Evolutionary conservation across 2,888 invertebrate species (phyloP).

Genomic region (Crioceris asparagi): DNA sequence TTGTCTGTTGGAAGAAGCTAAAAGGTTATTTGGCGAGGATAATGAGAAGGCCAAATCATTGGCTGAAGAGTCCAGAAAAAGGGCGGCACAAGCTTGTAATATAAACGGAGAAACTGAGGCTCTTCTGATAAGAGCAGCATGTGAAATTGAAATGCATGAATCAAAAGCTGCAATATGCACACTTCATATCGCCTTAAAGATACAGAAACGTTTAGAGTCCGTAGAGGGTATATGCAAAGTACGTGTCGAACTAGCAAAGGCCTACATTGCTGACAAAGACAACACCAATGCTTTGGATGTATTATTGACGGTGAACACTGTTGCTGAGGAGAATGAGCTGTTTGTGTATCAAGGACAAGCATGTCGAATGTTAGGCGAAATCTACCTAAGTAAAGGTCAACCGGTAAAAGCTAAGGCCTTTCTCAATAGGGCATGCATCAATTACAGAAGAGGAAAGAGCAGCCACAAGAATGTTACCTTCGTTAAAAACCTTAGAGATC

Average conservation of each 20-base stretch:
- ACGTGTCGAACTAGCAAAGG: conserved; percentile 44
- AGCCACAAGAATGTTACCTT: no score
- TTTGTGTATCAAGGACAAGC: conserved; percentile 29
- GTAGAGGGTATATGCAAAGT: conserved; percentile 43
- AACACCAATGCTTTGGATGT: conserved; percentile 21
- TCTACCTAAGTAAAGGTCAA: conserved; percentile 28
- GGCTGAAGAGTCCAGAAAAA: conserved; percentile 41
- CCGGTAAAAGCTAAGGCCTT: no score
- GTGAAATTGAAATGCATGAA: conserved; percentile 41
- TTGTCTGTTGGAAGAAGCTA: conserved; percentile 37
- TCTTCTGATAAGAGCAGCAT: conserved; percentile 43
- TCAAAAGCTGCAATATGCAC: conserved; percentile 42
- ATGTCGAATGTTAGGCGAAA: conserved; percentile 32
- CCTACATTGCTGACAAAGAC: conserved; percentile 35
- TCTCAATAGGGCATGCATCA: no score
- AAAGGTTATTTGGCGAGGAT: conserved; percentile 33
- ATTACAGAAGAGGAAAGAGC: no score
- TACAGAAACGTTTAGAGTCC: conserved; percentile 35
- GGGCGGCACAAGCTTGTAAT: conserved; percentile 43
- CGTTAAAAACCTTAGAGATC: no score
- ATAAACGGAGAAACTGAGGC: conserved; percentile 42
- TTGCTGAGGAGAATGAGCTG: conserved; percentile 21
- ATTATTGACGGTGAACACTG: conserved; percentile 14
- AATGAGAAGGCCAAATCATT: conserved; percentile 39
- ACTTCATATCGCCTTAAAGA: conserved; percentile 40